These are phyloP conservation scores for Cromileptes altivelis DNA, from an alignment of 2,113 vertebrate species.

Conservation along the genomic window DNA sequence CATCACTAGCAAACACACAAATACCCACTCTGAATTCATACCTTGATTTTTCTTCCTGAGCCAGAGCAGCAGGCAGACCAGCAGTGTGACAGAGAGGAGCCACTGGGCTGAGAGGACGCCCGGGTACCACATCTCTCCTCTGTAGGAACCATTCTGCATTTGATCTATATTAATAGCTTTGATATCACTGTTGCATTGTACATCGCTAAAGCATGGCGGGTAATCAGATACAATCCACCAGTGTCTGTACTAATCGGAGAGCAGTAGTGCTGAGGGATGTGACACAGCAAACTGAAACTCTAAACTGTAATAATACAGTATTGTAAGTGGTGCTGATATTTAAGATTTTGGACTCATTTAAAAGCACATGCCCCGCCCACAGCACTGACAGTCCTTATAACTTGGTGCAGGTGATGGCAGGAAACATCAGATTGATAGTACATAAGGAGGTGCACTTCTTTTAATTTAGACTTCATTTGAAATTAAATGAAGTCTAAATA, in stretches of 20 bases:
- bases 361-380: no score
- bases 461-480: no score
- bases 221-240: slow-evolving; percentile 12
- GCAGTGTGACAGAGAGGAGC: slow-evolving; percentile 40
- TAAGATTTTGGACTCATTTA: not conserved
- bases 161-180: slow-evolving; percentile 64
- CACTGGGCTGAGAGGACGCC: slow-evolving; percentile 14
- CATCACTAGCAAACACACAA: not conserved
- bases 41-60: slow-evolving; percentile 50
- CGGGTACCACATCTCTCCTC: slow-evolving; percentile 49
- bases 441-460: no score
- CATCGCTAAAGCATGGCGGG: slow-evolving; percentile 25
- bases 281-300: not conserved
- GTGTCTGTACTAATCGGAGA: not conserved
- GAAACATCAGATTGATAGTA: no score
- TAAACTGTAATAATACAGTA: not conserved
- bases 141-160: slow-evolving; percentile 29
- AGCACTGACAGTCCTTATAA: no score
- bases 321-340: no score
- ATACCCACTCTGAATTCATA: slow-evolving; percentile 1
- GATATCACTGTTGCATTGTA: slow-evolving; percentile 57
- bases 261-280: not conserved
- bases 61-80: slow-evolving; percentile 50
- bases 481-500: no score
- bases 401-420: no score